A percentile compares a stretch with the other conserved stretches of the same genome.
Conservation (phyloP, 1,140 invertebrate species). For the Drosophila fuyamai region DNA sequence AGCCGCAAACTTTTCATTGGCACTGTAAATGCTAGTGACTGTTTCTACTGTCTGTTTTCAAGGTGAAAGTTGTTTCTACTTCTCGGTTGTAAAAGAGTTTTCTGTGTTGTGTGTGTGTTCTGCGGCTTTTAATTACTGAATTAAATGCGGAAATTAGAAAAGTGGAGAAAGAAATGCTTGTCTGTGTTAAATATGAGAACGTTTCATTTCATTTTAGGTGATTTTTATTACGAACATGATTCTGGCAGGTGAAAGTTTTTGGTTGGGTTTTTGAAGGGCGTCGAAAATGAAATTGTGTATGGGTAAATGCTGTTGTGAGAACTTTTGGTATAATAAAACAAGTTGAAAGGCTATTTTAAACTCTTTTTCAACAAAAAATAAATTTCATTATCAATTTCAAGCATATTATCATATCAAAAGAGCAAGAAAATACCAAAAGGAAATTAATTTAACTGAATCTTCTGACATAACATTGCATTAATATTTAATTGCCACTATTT, state of each 20-base stretch:
- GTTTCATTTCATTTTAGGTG: slow-evolving; percentile 16
- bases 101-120: slow-evolving; percentile 3
- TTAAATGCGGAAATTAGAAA: slow-evolving; percentile 54
- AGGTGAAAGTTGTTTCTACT: slow-evolving; percentile 47
- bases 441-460: slow-evolving; percentile 10
- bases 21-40: slow-evolving; percentile 25
- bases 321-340: background rate
- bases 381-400: background rate
- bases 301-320: background rate
- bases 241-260: slow-evolving; percentile 24
- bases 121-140: slow-evolving; percentile 48
- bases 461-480: slow-evolving; percentile 11
- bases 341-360: no score
- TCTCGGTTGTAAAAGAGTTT: slow-evolving; percentile 28
- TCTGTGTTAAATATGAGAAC: slow-evolving; percentile 24
- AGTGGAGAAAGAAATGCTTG: slow-evolving; percentile 29
- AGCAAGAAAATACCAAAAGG: background rate
- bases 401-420: slow-evolving; percentile 16
- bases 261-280: slow-evolving; percentile 29
- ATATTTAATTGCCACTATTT: slow-evolving; percentile 41
- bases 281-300: slow-evolving; percentile 39
- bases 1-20: slow-evolving; percentile 39
- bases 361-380: background rate
- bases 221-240: slow-evolving; percentile 12
- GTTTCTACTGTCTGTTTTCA: slow-evolving; percentile 12